A percentile compares a stretch with the other conserved stretches of the same genome.
Evolutionary conservation across 64 coral and sea anemone genomes (phyloP).

Genomic region (Anthopleura sola): DNA sequence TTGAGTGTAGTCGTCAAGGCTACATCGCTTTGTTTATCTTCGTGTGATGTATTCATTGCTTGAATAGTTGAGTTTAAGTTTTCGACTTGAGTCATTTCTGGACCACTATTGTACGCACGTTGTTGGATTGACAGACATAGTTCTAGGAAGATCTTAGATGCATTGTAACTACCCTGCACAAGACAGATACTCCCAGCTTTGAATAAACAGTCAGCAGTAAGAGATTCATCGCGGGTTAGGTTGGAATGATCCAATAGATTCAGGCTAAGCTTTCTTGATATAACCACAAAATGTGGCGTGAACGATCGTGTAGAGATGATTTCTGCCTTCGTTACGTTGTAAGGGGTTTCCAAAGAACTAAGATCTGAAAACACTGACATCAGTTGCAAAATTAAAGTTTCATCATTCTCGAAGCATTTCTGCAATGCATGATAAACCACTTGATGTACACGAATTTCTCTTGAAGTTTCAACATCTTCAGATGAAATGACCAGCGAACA

Average conservation of each 20-base stretch:
- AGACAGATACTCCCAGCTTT: background rate
- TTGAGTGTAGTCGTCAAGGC: background rate
- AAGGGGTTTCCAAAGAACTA: background rate
- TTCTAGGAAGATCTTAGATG: background rate
- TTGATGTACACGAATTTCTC: conserved; percentile 28
- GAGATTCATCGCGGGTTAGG: background rate
- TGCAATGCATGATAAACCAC: background rate
- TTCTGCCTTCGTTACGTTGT: background rate
- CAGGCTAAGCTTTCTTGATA: background rate
- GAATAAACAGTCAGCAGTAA: background rate
- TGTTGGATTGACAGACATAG: background rate
- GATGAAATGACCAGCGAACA: background rate
- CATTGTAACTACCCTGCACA: background rate
- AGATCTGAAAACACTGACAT: conserved; percentile 8
- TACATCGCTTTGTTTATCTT: no score
- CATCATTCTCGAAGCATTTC: background rate
- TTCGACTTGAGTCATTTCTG: background rate
- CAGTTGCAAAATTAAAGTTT: background rate
- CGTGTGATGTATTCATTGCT: no score
- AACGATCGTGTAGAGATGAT: background rate
- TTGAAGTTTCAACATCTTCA: background rate
- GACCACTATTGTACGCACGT: background rate
- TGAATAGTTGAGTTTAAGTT: no score
- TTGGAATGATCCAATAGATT: background rate
- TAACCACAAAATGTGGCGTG: background rate